phyloP scores from a whole-genome alignment of 2,888 invertebrate genomes.

The Cremastinae sp. region DNA sequence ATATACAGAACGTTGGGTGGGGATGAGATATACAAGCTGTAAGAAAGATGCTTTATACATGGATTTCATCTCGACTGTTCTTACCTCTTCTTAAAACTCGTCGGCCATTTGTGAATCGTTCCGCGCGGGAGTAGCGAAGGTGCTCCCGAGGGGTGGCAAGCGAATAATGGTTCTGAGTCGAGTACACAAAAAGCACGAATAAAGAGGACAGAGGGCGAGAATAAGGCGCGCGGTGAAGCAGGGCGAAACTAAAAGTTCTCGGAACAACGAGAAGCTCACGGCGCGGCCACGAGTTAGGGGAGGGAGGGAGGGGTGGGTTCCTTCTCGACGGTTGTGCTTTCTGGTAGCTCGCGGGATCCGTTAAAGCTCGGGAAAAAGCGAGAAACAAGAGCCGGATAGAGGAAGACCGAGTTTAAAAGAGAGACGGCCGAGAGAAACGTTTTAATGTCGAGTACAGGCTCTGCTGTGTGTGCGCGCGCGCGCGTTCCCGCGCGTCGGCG shows the following conservation, averaged over 20 bases:
- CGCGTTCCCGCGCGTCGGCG: slow-evolving; percentile 33
- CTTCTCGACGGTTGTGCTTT: slow-evolving; percentile 48
- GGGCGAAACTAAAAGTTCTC: slow-evolving; percentile 38
- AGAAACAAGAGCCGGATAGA: too few relatives aligned
- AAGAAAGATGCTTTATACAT: slow-evolving; percentile 39
- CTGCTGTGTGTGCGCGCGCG: too few relatives aligned
- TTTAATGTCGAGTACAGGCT: slow-evolving; percentile 60
- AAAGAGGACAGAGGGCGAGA: slow-evolving; percentile 15
- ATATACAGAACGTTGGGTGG: not conserved
- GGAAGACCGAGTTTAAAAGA: too few relatives aligned
- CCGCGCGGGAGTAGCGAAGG: slow-evolving; percentile 5
- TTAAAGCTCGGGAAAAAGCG: slow-evolving; percentile 43
- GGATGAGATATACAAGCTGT: not conserved
- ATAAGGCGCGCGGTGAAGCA: slow-evolving; percentile 9
- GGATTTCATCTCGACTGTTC: slow-evolving; percentile 47
- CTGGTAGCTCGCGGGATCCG: slow-evolving; percentile 37
- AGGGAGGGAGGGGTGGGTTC: too few relatives aligned
- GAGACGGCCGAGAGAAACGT: slow-evolving; percentile 55
- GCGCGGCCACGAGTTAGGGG: too few relatives aligned
- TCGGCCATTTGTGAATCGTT: slow-evolving; percentile 45
- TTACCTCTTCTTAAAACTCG: slow-evolving; percentile 52
- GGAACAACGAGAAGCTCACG: slow-evolving; percentile 58
- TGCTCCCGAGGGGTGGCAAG: slow-evolving; percentile 28
- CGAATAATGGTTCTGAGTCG: slow-evolving; percentile 59
- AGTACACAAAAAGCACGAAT: slow-evolving; percentile 29